A percentile compares a stretch with the other conserved stretches of the same genome.
phyloP scores from a whole-genome alignment of 2,888 invertebrate species.

The Orthosia gracilis region DNA sequence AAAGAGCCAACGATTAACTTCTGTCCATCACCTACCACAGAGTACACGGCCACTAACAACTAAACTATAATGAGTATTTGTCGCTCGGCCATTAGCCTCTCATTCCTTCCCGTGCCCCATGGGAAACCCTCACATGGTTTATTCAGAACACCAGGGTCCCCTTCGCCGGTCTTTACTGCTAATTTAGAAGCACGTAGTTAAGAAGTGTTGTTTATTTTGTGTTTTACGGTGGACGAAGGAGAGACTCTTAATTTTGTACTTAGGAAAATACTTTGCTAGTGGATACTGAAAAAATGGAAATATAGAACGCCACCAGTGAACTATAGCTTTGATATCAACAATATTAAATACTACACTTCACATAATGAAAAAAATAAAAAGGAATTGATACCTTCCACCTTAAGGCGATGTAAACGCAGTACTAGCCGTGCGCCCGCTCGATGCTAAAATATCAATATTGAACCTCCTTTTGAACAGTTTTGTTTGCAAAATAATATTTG shows the following conservation, averaged over 20 bases:
- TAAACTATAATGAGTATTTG: constrained; percentile 66
- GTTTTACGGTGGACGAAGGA: constrained; percentile 34
- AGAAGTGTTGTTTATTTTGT: constrained; percentile 53
- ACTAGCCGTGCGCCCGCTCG: too few relatives aligned
- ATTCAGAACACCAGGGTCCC: constrained; percentile 62
- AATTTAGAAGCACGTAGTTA: constrained; percentile 62
- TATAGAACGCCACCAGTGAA: too few relatives aligned
- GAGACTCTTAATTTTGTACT: constrained; percentile 11
- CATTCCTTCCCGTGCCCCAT: constrained; percentile 48
- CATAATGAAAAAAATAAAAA: too few relatives aligned
- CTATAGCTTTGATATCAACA: too few relatives aligned
- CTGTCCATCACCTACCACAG: constrained; percentile 20
- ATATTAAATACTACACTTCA: too few relatives aligned
- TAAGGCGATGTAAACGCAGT: too few relatives aligned
- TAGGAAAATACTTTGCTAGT: background rate
- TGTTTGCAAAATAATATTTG: too few relatives aligned
- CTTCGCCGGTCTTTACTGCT: constrained; percentile 60
- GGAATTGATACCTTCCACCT: too few relatives aligned
- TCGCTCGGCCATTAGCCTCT: constrained; percentile 58
- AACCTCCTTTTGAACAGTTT: too few relatives aligned
- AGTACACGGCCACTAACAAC: constrained; percentile 29
- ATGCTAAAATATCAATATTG: too few relatives aligned
- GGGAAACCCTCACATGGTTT: constrained; percentile 68
- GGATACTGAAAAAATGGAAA: background rate
- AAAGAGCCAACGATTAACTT: background rate